Percentiles rank a stretch among this genome's conserved stretches.
phyloP scores from a whole-genome alignment of 2,113 vertebrate genomes.

The Heptranchias perlo region DNA sequence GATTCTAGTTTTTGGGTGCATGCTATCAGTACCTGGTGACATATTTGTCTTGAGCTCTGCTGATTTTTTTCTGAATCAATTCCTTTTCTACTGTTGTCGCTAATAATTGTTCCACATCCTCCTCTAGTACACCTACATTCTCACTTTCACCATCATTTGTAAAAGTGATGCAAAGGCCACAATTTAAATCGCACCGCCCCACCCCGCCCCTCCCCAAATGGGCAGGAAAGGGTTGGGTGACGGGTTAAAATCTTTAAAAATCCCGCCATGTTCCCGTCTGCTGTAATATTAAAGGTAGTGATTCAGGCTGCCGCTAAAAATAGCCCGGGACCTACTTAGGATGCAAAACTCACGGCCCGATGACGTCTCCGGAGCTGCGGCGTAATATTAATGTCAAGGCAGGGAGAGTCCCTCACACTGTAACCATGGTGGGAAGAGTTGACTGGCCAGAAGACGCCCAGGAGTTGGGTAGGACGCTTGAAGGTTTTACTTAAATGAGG shows the following conservation, averaged over 20 bases:
- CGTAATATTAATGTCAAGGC: neutral
- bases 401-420: neutral
- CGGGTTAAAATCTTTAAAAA: neutral
- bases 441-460: neutral
- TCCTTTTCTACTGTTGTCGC: too few relatives aligned
- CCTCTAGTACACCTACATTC: too few relatives aligned
- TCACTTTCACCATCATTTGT: too few relatives aligned
- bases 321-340: neutral
- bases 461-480: neutral
- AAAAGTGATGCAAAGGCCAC: too few relatives aligned
- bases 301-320: neutral
- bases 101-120: too few relatives aligned
- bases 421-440: neutral
- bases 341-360: neutral
- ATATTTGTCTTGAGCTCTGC: neutral
- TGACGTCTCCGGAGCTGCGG: neutral
- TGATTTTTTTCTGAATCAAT: too few relatives aligned
- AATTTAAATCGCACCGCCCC: too few relatives aligned
- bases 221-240: too few relatives aligned
- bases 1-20: neutral
- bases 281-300: neutral
- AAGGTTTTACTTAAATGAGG: neutral
- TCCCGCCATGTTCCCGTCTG: neutral
- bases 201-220: too few relatives aligned
- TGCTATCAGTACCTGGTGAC: neutral